Evolutionary conservation across 92 coral and sea anemone genomes (phyloP).

Genomic region (Porites divaricata): DNA sequence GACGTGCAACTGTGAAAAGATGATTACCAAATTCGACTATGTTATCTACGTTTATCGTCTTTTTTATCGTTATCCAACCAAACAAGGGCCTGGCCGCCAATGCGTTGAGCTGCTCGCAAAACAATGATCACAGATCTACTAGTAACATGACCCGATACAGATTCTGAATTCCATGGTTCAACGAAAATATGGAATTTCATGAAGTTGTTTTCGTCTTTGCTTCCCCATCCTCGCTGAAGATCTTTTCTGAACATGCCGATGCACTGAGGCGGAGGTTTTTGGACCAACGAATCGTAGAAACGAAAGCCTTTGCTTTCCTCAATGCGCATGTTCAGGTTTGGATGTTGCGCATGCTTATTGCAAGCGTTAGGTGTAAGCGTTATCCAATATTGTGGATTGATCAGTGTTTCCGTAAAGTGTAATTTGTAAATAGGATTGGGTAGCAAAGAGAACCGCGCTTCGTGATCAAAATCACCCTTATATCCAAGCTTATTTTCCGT

Average conservation of each 20-base stretch:
- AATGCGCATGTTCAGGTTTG: not conserved
- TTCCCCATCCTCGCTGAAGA: not conserved
- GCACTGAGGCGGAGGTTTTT: not conserved
- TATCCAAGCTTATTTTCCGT: not conserved
- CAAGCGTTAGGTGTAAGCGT: not conserved
- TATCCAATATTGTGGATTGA: not conserved
- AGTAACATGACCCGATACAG: not conserved
- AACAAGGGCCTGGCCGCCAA: not conserved
- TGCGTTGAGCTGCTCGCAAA: not conserved
- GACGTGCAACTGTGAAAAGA: not conserved
- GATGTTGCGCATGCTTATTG: not conserved
- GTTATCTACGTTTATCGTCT: not conserved
- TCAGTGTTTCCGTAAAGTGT: not conserved
- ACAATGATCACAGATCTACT: not conserved
- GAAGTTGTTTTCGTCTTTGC: not conserved
- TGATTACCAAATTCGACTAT: not conserved
- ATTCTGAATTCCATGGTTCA: not conserved
- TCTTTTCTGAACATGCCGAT: not conserved
- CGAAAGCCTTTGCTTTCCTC: not conserved
- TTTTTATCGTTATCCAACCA: not conserved
- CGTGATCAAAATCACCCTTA: not conserved
- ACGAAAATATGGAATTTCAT: not conserved
- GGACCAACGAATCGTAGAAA: not conserved
- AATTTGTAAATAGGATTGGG: not conserved
- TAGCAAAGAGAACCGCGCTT: not conserved